These are phyloP conservation scores for Anguilla pacifica DNA, from an alignment of 2,797 vertebrate species.

Conservation along the genomic window DNA sequence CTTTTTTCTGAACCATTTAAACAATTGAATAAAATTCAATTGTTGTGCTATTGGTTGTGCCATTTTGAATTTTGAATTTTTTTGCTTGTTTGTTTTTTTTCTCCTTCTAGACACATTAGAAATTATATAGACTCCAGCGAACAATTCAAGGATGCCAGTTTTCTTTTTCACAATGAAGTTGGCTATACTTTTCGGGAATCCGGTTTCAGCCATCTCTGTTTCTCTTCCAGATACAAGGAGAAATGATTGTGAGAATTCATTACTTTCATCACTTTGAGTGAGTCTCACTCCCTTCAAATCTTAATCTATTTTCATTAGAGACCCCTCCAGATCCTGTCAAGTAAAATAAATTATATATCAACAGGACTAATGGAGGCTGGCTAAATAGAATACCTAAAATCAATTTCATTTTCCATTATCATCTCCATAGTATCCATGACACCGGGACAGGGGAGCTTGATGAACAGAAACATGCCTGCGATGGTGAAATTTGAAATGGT, in stretches of 20 bases:
- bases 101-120: no score
- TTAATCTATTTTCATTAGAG: slow-evolving; percentile 25
- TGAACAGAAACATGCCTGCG: neutral
- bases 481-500: neutral
- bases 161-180: neutral
- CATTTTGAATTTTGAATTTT: no score
- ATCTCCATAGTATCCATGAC: neutral
- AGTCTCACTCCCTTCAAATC: slow-evolving; percentile 12
- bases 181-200: neutral
- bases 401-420: slow-evolving; percentile 14
- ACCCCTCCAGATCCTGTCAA: slow-evolving; percentile 15
- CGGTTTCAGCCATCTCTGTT: neutral
- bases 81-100: no score
- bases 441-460: neutral
- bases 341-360: slow-evolving; percentile 30
- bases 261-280: slow-evolving; percentile 6
- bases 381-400: slow-evolving; percentile 33
- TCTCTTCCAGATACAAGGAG: slow-evolving; percentile 7
- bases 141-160: neutral
- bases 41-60: no score
- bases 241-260: neutral
- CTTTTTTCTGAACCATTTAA: no score
- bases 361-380: slow-evolving; percentile 24
- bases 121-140: neutral
- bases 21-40: no score